A percentile compares a stretch with the other conserved stretches of the same genome.
phyloP scores from a whole-genome alignment of 2,888 invertebrate genomes.

The Hemithea aestivaria region DNA sequence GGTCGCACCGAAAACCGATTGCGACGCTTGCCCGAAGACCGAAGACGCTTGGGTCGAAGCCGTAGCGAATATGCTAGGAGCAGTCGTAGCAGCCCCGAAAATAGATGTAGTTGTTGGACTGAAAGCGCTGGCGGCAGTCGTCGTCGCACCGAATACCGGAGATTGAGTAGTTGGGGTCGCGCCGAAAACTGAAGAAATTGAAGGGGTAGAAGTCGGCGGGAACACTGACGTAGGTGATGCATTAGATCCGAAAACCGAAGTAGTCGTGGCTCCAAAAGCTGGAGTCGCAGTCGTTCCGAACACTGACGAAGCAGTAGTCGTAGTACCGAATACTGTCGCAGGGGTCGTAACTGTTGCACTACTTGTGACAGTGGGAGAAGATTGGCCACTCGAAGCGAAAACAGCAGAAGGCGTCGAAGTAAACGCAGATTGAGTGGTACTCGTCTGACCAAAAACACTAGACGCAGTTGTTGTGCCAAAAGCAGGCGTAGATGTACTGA shows the following conservation, averaged over 20 bases:
- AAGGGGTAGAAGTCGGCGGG: constrained; percentile 16
- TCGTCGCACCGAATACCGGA: constrained; percentile 37
- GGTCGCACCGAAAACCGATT: constrained; percentile 29
- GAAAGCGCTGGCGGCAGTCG: constrained; percentile 22
- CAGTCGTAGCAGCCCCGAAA: constrained; percentile 23
- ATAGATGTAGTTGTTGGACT: constrained; percentile 32
- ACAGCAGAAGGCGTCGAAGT: constrained; percentile 3
- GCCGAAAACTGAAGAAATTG: constrained; percentile 36
- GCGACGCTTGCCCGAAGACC: constrained; percentile 23
- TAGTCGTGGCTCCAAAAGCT: constrained; percentile 16
- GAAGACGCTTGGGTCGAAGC: constrained; percentile 20
- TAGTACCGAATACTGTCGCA: constrained; percentile 9
- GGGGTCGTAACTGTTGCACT: constrained; percentile 1
- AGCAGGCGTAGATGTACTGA: constrained; percentile 6
- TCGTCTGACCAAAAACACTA: constrained; percentile 11
- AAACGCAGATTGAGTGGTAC: constrained; percentile 7
- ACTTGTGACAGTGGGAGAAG: not conserved
- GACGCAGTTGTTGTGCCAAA: constrained; percentile 22
- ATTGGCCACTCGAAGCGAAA: not conserved
- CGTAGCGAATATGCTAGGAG: constrained; percentile 6
- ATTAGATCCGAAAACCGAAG: constrained; percentile 33
- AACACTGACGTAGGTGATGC: constrained; percentile 35
- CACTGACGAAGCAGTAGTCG: constrained; percentile 25
- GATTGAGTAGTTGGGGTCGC: constrained; percentile 33
- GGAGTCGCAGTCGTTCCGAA: constrained; percentile 26